Base-by-base conservation (phyloP, 2,888 invertebrate species). In the Lepidochitona cinerea region DNA sequence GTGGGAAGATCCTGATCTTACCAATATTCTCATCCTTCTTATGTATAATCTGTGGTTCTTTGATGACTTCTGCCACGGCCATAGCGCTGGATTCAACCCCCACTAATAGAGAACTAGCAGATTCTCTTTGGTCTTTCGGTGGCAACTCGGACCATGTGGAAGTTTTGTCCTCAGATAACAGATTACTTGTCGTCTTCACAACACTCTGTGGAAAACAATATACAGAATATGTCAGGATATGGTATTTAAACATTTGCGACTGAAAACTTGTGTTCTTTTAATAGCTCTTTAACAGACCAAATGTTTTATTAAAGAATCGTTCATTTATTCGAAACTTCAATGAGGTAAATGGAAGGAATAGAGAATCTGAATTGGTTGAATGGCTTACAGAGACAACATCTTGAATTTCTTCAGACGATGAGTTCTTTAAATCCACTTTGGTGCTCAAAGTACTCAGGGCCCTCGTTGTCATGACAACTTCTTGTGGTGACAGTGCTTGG, bases 51-150 rank as follows among this genome's bases (percentile, higher is more conserved):
- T 78, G 74, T 9, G 85, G 82, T 33, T 80, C 68, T 35, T 80
- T 72, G 18, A 86, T 74, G 12, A 77, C 69, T 29, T 84, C 75
- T 12, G 82, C 80, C 81, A 87, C 83, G 18, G 76, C 68, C 32
- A 76, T 75, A 4, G 85, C 82, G 1, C 84, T 82, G 4, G 79
- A 77, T 66, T 86, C 86, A 78, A 87, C 78, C 59, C 84, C 83
- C 66, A 76, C 79, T 18, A 87, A 71, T 6, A 87, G 75, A 0
- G 79, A 76, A 6, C 84, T 80, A 1, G 85, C 85, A 0, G 81
- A 79, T 37, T 75, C 68, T 23, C 76, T 70, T 68, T 79, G 82
- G 66, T 83, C 82, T n/a, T 66, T 29, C n/a, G 3, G n/a, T 37
- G 66, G 26, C 83, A 83, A 82, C 23, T 77, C 72, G 1, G 73